phyloP scores from a whole-genome alignment of 2,888 invertebrate species.

The Dendrolimus pini region DNA sequence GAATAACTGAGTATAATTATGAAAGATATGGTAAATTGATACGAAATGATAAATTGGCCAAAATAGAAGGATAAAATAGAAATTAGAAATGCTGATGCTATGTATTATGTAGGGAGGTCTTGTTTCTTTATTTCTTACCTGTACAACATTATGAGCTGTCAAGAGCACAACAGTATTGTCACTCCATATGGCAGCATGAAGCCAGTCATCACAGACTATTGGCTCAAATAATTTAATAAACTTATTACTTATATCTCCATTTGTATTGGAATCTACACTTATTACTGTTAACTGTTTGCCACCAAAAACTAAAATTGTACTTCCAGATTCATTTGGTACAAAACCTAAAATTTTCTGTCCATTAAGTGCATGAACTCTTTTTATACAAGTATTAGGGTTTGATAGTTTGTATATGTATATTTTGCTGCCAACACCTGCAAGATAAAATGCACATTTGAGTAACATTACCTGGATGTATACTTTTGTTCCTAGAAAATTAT shows the following conservation, averaged over 20 bases:
- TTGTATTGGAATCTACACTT: constrained; percentile 9
- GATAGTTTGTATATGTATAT: constrained; percentile 36
- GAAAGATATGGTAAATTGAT: too few species aligned
- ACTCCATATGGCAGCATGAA: constrained; percentile 76
- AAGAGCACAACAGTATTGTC: constrained; percentile 69
- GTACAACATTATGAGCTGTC: constrained; percentile 80
- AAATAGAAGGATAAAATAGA: too few species aligned
- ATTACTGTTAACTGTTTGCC: constrained; percentile 70
- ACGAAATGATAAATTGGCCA: too few species aligned
- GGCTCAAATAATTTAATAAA: constrained; percentile 27
- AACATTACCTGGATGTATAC: too few species aligned
- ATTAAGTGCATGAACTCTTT: constrained; percentile 29
- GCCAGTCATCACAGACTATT: constrained; percentile 78
- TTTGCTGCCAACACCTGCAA: constrained; percentile 75
- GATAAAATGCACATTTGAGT: neutral
- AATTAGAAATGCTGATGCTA: too few species aligned
- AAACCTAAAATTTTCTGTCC: constrained; percentile 79
- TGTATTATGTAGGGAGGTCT: too few species aligned
- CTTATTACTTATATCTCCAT: constrained; percentile 7
- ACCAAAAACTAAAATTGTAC: constrained; percentile 70
- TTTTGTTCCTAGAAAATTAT: neutral
- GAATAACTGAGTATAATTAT: too few species aligned
- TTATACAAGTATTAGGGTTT: neutral
- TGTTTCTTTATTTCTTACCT: constrained; percentile 31
- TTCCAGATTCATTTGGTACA: constrained; percentile 30